Percentiles rank a stretch among this genome's conserved stretches.
phyloP scores from a whole-genome alignment of 2,113 vertebrate genomes.

The Struthidea cinerea region DNA sequence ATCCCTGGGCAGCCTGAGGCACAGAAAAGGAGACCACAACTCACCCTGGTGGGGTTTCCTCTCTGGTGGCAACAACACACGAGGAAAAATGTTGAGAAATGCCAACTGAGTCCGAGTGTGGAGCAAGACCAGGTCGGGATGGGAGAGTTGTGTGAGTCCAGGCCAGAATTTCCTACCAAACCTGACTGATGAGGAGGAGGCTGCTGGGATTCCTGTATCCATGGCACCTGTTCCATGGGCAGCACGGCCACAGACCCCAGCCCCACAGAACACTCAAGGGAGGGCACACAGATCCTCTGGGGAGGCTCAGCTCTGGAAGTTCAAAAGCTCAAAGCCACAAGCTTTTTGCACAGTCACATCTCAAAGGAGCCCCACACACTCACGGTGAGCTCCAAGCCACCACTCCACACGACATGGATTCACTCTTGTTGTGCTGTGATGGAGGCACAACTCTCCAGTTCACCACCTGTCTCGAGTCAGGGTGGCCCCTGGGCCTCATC shows the following conservation, averaged over 20 bases:
- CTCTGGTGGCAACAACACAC: rapidly evolving
- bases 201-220: not conserved
- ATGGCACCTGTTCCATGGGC: rapidly evolving
- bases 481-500: not conserved
- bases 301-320: not conserved
- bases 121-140: not conserved
- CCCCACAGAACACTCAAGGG: not conserved
- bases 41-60: not conserved
- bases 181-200: not conserved
- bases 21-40: not conserved
- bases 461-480: rapidly evolving
- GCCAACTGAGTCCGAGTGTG: rapidly evolving
- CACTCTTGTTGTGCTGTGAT: rapidly evolving
- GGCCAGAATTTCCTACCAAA: not conserved
- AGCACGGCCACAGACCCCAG: not conserved
- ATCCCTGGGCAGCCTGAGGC: not conserved
- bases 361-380: not conserved
- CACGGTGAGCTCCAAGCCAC: not conserved
- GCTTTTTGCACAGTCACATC: not conserved
- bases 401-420: rapidly evolving
- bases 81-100: not conserved
- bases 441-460: not conserved
- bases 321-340: not conserved
- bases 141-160: rapidly evolving
- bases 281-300: not conserved